Evolutionary conservation across 2,888 invertebrate genomes (phyloP).

Genomic region (Halictus ligatus): DNA sequence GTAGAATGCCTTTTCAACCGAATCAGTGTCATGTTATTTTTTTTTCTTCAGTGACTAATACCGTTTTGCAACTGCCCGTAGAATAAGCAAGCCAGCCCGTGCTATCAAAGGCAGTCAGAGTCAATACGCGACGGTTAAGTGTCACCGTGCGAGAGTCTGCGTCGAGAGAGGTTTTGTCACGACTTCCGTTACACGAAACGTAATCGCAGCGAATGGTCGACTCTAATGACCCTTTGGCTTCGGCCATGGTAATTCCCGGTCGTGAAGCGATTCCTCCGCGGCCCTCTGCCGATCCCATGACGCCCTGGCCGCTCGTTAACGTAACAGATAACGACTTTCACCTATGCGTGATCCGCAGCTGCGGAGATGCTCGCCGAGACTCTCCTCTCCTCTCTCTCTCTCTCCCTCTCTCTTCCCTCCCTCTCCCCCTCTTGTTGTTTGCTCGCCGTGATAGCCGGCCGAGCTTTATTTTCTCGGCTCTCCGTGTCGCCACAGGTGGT

Average conservation of each 20-base stretch:
- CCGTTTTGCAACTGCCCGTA: background rate
- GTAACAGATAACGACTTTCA: slow-evolving; percentile 62
- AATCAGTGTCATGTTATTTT: background rate
- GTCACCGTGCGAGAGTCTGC: background rate
- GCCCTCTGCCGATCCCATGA: slow-evolving; percentile 38
- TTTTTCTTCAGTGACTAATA: background rate
- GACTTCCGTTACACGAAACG: slow-evolving; percentile 57
- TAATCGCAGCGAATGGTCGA: slow-evolving; percentile 51
- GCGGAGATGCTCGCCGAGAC: slow-evolving; percentile 18
- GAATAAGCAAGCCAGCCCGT: background rate
- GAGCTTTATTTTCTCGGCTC: slow-evolving; percentile 29
- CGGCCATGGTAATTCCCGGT: slow-evolving; percentile 48
- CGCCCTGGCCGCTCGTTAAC: slow-evolving; percentile 49
- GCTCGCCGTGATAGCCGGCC: slow-evolving; percentile 24
- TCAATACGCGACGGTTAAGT: background rate
- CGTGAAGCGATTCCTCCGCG: slow-evolving; percentile 35
- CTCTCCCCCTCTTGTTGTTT: slow-evolving; percentile 5
- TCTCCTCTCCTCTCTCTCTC: background rate
- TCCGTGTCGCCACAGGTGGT: slow-evolving; percentile 51
- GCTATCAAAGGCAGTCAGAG: background rate
- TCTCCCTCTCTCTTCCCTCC: background rate
- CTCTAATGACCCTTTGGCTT: slow-evolving; percentile 56
- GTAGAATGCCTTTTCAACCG: background rate
- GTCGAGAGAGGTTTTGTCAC: slow-evolving; percentile 48
- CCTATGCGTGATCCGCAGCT: slow-evolving; percentile 45